Evolutionary conservation across 2,888 invertebrate genomes (phyloP).

Genomic region (Drosophila meridiana): DNA sequence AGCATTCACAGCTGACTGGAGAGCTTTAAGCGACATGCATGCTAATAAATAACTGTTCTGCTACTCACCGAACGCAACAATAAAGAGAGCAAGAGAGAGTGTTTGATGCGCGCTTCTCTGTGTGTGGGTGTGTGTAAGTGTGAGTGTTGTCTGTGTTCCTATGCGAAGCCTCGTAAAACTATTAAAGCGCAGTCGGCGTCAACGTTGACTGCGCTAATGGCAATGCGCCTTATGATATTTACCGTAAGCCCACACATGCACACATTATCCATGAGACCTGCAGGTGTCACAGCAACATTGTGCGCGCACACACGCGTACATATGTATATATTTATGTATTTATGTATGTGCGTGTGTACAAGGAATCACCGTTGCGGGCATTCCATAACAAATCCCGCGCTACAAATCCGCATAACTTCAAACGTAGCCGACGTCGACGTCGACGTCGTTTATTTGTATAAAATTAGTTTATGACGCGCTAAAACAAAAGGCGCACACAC

Average conservation of each 20-base stretch:
- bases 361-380: conserved; percentile 55
- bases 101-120: neutral
- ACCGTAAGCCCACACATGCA: conserved; percentile 24
- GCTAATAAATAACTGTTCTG: conserved; percentile 55
- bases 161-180: conserved; percentile 41
- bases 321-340: neutral
- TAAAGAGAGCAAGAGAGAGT: conserved; percentile 1
- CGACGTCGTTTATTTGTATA: conserved; percentile 72
- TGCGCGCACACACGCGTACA: conserved; percentile 13
- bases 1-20: conserved; percentile 55
- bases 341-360: neutral
- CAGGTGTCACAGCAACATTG: conserved; percentile 62
- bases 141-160: neutral
- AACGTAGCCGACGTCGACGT: conserved; percentile 51
- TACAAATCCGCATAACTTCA: conserved; percentile 65
- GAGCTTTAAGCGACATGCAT: conserved; percentile 32
- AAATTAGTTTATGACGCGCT: conserved; percentile 73
- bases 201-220: conserved; percentile 63
- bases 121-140: neutral
- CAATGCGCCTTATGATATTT: conserved; percentile 38
- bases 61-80: conserved; percentile 26
- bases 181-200: conserved; percentile 38
- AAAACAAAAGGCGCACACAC: conserved; percentile 33
- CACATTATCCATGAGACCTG: conserved; percentile 32
- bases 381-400: conserved; percentile 59